phyloP scores from a whole-genome alignment of 2,797 vertebrate genomes.

The Tinamus major region DNA sequence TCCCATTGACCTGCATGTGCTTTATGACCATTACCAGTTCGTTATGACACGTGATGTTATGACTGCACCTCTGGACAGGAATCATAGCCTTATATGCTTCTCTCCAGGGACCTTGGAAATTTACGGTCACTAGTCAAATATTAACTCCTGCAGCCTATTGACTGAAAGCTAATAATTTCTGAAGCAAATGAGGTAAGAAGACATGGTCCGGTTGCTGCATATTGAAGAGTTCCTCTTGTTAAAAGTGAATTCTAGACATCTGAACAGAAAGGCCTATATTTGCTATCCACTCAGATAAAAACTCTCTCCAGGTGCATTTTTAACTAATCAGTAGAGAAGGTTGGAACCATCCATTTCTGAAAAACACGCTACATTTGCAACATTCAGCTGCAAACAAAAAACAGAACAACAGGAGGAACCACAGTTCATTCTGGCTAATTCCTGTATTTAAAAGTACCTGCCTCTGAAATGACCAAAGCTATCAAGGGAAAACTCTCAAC shows the following conservation, averaged over 20 bases:
- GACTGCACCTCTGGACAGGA: background rate
- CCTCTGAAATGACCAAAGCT: background rate
- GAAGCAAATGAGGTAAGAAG: constrained; percentile 33
- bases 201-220: background rate
- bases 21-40: background rate
- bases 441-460: background rate
- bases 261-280: constrained; percentile 15
- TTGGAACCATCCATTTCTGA: background rate
- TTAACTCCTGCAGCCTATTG: constrained; percentile 42
- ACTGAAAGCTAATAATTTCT: constrained; percentile 58
- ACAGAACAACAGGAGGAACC: background rate
- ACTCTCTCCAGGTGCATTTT: background rate
- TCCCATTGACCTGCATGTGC: background rate
- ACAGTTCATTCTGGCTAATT: background rate
- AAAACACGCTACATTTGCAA: background rate
- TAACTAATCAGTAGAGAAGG: background rate
- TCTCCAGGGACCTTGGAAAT: constrained; percentile 19
- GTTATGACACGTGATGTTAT: background rate
- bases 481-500: background rate
- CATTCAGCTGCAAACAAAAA: background rate
- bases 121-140: constrained; percentile 46
- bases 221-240: background rate
- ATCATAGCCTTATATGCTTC: background rate
- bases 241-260: background rate
- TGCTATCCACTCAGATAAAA: constrained; percentile 24